Base-by-base conservation (phyloP, 1,140 invertebrate species). In the Trichonephila clavipes region DNA sequence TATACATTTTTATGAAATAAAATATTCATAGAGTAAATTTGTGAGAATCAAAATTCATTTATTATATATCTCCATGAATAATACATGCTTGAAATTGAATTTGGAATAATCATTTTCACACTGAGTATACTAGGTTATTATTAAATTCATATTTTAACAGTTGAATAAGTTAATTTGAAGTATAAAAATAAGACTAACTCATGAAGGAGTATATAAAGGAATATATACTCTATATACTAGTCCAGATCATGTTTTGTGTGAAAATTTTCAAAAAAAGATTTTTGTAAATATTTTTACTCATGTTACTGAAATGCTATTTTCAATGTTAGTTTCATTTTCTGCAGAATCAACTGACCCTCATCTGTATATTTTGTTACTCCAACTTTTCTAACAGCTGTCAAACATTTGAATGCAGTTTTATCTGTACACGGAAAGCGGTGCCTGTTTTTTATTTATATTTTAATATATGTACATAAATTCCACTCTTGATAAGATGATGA, bases 291-390 rank as follows among this genome's bases (percentile, higher is more conserved):
- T 69, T 51, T 88, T 88, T 88, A 40, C 87, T 69, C 58, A 40
- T 87, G 85, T 61, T 59, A 62, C 28, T 64, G n/a, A 64, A 87
- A 34, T 87, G n/a, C 24, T 34, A 19, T 51, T 86, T 86, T 59
- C 24, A 58, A n/a, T 86, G 16, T 28, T 61, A 28, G 21, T 87
- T 59, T 62, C n/a, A 28, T 87, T 62, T 87, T 64, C 44, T 21
- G 19, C 59, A 18, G 21, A 58, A 88, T 44, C 34, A 69, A 72
- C 87, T 88, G 87, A 69, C 87, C 87, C 87, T 69, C 64, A 58
- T 88, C 87, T 88, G 87, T 88, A 66, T 88, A 88, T 88, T 88
- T 88, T 88, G 87, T 88, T 88, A 88, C 87, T 88, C 87, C 64
- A 72, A 88, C 87, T 88, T 88, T 88, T 88, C 21, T 69, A 69